Evolutionary conservation across 2,888 invertebrate species (phyloP).

Genomic region (Baccha elongata): DNA sequence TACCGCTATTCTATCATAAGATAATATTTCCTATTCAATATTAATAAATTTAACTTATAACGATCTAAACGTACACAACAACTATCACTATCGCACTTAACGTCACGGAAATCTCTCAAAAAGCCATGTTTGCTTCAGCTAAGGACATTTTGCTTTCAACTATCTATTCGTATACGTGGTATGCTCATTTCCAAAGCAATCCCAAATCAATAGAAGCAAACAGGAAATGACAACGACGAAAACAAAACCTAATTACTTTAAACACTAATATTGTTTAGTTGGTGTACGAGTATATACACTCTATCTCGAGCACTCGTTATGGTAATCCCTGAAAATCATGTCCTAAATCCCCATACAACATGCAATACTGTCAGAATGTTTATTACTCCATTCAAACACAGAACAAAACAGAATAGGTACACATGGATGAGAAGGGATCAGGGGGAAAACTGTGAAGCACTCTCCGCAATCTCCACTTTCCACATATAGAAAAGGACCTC

Average conservation of each 20-base stretch:
- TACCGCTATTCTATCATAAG: not conserved
- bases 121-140: slow-evolving; percentile 41
- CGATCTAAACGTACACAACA: slow-evolving; percentile 34
- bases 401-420: slow-evolving; percentile 22
- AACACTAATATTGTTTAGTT: slow-evolving; percentile 72
- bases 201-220: slow-evolving; percentile 65
- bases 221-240: slow-evolving; percentile 56
- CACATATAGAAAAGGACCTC: slow-evolving; percentile 27
- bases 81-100: slow-evolving; percentile 18
- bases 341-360: slow-evolving; percentile 69
- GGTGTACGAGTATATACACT: too few relatives aligned
- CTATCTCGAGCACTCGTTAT: slow-evolving; percentile 64
- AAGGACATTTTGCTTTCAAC: slow-evolving; percentile 15
- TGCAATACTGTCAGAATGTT: slow-evolving; percentile 61
- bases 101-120: slow-evolving; percentile 37
- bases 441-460: not conserved
- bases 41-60: slow-evolving; percentile 57
- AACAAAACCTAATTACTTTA: slow-evolving; percentile 72
- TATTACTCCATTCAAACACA: slow-evolving; percentile 50
- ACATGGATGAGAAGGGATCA: not conserved
- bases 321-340: slow-evolving; percentile 73
- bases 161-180: not conserved
- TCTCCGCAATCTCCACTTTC: slow-evolving; percentile 18
- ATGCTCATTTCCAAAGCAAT: slow-evolving; percentile 46
- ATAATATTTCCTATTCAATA: slow-evolving; percentile 8